Percentiles rank a stretch among this genome's conserved stretches.
Conservation (phyloP, 2,797 vertebrate genomes). For the Cirrhinus molitorella region DNA sequence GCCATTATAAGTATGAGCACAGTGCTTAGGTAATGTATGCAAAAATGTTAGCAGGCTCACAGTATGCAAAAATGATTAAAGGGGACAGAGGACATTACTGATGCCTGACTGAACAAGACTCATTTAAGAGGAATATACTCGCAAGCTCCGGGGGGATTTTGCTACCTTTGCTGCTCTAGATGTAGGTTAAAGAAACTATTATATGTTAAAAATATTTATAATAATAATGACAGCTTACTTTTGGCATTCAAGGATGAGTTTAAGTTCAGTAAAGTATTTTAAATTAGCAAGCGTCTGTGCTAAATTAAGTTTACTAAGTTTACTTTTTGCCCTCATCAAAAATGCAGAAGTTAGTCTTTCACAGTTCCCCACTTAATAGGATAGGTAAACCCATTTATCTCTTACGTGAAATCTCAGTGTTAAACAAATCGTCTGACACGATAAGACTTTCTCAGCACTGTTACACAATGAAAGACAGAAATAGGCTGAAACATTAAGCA, state of each 20-base stretch:
- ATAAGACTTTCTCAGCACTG: constrained; percentile 22
- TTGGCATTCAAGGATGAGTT: neutral
- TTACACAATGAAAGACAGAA: constrained; percentile 36
- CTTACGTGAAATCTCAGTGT: constrained; percentile 37
- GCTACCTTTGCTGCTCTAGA: constrained; percentile 3
- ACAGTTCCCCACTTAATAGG: constrained; percentile 20
- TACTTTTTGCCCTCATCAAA: constrained; percentile 24
- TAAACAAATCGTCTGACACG: constrained; percentile 26
- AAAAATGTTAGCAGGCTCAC: constrained; percentile 21
- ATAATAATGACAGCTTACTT: neutral
- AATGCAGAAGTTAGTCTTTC: constrained; percentile 32
- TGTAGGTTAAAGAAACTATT: constrained; percentile 19
- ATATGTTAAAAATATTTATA: constrained; percentile 4
- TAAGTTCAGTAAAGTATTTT: neutral
- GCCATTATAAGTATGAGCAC: neutral
- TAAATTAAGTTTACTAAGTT: too few relatives aligned
- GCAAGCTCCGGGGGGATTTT: constrained; percentile 34
- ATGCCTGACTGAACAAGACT: constrained; percentile 35
- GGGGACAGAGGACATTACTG: constrained; percentile 26
- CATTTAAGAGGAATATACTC: constrained; percentile 43
- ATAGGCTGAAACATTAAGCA: constrained; percentile 25
- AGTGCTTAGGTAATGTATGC: neutral
- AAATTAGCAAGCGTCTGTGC: neutral
- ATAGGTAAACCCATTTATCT: constrained; percentile 35
- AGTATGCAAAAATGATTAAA: constrained; percentile 27